Evolutionary conservation across 1,140 invertebrate species (phyloP).

Genomic region (Zaprionus inermis): DNA sequence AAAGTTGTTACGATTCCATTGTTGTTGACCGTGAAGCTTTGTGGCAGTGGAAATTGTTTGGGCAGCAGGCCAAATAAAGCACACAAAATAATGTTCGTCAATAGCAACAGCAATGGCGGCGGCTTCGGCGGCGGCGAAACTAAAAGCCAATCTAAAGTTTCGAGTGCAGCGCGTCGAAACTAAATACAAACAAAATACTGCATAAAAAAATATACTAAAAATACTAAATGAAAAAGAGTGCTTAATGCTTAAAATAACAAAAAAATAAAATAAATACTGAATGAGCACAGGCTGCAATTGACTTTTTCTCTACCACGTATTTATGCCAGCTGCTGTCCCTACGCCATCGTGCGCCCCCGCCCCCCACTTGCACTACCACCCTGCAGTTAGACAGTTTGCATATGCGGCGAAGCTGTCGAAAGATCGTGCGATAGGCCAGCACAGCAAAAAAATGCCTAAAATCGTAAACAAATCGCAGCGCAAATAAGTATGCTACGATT

Average conservation of each 20-base stretch:
- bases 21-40: slow-evolving; percentile 53
- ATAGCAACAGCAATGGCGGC: slow-evolving; percentile 57
- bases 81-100: slow-evolving; percentile 65
- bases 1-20: slow-evolving; percentile 64
- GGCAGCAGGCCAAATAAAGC: slow-evolving; percentile 69
- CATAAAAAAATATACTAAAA: slow-evolving; percentile 27
- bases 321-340: slow-evolving; percentile 32
- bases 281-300: background rate
- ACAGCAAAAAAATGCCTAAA: slow-evolving; percentile 25
- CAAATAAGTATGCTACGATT: slow-evolving; percentile 50
- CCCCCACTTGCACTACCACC: background rate
- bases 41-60: slow-evolving; percentile 74
- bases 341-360: background rate
- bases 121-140: slow-evolving; percentile 31
- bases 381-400: slow-evolving; percentile 42
- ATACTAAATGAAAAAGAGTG: too few relatives aligned
- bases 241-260: background rate
- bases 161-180: slow-evolving; percentile 11
- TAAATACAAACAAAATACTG: slow-evolving; percentile 17
- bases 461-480: slow-evolving; percentile 24
- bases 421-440: slow-evolving; percentile 59
- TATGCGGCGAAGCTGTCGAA: slow-evolving; percentile 66
- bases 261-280: slow-evolving; percentile 1
- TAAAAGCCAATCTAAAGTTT: slow-evolving; percentile 77
- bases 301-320: slow-evolving; percentile 14